Percentiles rank a stretch among this genome's conserved stretches.
These are phyloP conservation scores for Cotesia congregata DNA, from an alignment of 2,888 invertebrate genomes.

Conservation along the genomic window DNA sequence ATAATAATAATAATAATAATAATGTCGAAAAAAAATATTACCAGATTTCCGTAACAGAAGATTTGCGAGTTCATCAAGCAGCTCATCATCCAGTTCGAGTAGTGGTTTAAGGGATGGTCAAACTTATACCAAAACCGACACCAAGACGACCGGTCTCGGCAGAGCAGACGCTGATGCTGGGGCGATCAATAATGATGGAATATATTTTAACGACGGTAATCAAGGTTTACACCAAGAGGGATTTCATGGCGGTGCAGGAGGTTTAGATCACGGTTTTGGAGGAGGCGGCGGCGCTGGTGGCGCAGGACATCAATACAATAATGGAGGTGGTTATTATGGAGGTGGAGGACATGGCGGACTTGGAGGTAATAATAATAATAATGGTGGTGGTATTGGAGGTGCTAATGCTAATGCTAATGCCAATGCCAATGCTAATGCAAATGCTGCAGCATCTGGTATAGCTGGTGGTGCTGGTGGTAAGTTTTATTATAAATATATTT, in stretches of 20 bases:
- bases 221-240: not conserved
- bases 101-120: slow-evolving; percentile 20
- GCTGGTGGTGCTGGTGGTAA: slow-evolving; percentile 9
- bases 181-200: slow-evolving; percentile 15
- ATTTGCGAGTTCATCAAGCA: slow-evolving; percentile 40
- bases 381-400: slow-evolving; percentile 4
- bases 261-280: slow-evolving; percentile 10
- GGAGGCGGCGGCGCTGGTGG: slow-evolving; percentile 4
- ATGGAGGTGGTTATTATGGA: no score
- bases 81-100: slow-evolving; percentile 38
- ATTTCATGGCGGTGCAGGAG: not conserved
- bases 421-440: slow-evolving; percentile 39
- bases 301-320: no score
- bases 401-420: slow-evolving; percentile 37
- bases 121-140: slow-evolving; percentile 34
- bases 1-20: not conserved
- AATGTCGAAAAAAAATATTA: not conserved
- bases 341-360: slow-evolving; percentile 20
- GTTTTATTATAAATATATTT: no score
- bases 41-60: not conserved
- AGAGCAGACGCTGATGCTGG: slow-evolving; percentile 26
- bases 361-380: slow-evolving; percentile 13
- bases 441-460: slow-evolving; percentile 19
- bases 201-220: slow-evolving; percentile 28
- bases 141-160: slow-evolving; percentile 13